phyloP scores from a whole-genome alignment of 2,113 vertebrate genomes.

The Scolopax mira region DNA sequence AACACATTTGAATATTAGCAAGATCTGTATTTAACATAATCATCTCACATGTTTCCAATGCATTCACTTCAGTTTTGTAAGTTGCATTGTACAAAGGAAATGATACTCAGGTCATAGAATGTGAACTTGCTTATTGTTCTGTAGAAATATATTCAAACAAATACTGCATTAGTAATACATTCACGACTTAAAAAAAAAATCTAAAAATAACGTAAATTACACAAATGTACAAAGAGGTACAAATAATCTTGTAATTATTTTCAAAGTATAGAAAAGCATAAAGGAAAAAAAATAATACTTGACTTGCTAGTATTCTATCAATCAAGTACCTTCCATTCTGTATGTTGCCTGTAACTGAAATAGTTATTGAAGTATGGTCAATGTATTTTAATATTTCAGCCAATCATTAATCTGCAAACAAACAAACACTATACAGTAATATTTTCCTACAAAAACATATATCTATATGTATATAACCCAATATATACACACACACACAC shows the following conservation, averaged over 20 bases:
- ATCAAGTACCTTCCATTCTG: neutral
- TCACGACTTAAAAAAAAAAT: too few species aligned
- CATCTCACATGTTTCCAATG: neutral
- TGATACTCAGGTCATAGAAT: neutral
- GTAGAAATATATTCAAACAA: neutral
- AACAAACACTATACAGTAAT: neutral
- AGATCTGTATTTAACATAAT: neutral
- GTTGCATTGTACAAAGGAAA: neutral
- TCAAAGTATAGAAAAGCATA: neutral
- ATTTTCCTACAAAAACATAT: neutral
- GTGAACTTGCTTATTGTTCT: neutral
- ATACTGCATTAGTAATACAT: neutral
- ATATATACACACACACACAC: neutral
- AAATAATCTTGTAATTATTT: neutral
- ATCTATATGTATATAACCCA: neutral
- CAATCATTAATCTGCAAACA: neutral
- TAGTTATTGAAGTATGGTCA: neutral
- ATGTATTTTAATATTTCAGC: neutral
- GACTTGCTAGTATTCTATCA: neutral
- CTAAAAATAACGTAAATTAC: too few species aligned
- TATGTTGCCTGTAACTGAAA: neutral
- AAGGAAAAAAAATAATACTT: neutral
- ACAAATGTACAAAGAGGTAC: too few species aligned
- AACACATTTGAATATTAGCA: neutral
- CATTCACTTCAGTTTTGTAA: neutral